These are phyloP conservation scores for Phoxinus dragarum DNA, from an alignment of 2,797 vertebrate genomes.

Conservation along the genomic window DNA sequence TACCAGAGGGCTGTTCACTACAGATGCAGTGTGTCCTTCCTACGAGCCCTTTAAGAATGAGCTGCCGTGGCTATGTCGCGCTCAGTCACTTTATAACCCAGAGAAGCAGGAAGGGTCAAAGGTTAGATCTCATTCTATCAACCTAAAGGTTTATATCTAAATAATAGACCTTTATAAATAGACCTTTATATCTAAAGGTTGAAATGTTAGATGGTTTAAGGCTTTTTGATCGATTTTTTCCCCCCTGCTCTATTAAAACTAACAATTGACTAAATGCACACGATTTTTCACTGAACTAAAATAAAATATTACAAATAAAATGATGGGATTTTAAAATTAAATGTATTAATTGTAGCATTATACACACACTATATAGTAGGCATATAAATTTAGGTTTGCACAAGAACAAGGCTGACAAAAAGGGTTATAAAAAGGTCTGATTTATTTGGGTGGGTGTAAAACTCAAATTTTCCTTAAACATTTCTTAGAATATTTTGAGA, in stretches of 20 bases:
- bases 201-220: background rate
- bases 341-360: background rate
- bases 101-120: constrained; percentile 25
- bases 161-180: too few relatives aligned
- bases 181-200: background rate
- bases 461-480: background rate
- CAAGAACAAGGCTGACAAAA: background rate
- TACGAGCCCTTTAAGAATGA: constrained; percentile 27
- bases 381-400: background rate
- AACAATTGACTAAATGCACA: background rate
- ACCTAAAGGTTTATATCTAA: too few relatives aligned
- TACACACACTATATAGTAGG: background rate
- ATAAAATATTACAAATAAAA: background rate
- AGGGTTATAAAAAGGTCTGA: background rate
- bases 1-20: constrained; percentile 81
- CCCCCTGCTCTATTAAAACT: background rate
- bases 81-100: constrained; percentile 30
- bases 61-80: background rate
- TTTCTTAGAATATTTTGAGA: background rate
- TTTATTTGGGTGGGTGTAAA: background rate
- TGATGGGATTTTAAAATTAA: background rate
- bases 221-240: background rate
- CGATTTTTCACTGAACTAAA: background rate
- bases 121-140: constrained; percentile 26
- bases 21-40: constrained; percentile 33